Conservation (phyloP, 2,113 vertebrate genomes). For the Vidua chalybeata region DNA sequence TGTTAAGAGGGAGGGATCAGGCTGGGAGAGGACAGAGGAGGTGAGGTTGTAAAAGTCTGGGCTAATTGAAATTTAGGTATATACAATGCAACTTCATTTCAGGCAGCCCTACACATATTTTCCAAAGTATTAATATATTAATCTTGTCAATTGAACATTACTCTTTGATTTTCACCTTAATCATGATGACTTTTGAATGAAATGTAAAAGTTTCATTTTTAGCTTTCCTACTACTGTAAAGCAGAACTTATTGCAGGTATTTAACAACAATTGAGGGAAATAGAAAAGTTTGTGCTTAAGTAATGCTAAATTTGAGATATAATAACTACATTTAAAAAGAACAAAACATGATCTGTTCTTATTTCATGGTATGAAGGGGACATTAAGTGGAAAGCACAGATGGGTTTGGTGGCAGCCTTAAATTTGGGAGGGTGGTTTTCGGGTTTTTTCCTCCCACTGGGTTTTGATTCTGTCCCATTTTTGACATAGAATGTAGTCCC, state of each 20-base stretch:
- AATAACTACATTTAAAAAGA: background rate
- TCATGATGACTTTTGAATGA: background rate
- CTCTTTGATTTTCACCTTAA: background rate
- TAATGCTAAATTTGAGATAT: background rate
- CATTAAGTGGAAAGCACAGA: background rate
- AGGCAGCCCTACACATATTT: background rate
- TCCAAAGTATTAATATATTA: background rate
- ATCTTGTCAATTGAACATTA: background rate
- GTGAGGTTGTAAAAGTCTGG: conserved; percentile 79
- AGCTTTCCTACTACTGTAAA: background rate
- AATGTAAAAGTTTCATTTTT: background rate
- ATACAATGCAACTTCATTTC: background rate
- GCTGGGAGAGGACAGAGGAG: conserved; percentile 87
- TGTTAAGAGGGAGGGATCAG: conserved; percentile 87
- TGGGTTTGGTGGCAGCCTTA: background rate
- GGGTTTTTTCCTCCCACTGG: background rate
- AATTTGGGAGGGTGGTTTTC: background rate
- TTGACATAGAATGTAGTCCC: background rate
- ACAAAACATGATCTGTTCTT: background rate
- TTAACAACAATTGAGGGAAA: background rate
- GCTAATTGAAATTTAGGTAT: conserved; percentile 41
- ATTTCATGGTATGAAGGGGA: background rate
- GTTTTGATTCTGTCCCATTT: background rate
- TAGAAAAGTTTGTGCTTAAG: background rate
- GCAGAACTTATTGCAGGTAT: background rate